Evolutionary conservation across 2,888 invertebrate species (phyloP).

Genomic region (Hypomecis punctinalis): DNA sequence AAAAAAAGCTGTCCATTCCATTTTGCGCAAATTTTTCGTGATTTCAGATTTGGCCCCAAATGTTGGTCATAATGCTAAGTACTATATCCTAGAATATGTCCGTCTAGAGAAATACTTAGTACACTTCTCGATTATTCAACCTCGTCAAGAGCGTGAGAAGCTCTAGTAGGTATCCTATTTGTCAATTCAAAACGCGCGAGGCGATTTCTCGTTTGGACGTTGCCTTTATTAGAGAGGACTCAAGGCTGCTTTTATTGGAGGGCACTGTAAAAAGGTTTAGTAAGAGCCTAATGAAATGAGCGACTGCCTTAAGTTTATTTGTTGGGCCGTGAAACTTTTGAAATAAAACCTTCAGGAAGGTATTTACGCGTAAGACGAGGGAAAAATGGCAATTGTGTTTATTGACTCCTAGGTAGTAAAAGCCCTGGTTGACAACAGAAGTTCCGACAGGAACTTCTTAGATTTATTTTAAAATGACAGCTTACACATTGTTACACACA

Average conservation of each 20-base stretch:
- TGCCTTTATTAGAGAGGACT: conserved; percentile 26
- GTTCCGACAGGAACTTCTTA: no score
- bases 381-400: conserved; percentile 7
- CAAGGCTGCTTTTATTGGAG: conserved; percentile 26
- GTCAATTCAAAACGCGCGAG: conserved; percentile 13
- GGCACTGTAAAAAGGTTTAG: conserved; percentile 30
- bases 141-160: neutral
- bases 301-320: conserved; percentile 32
- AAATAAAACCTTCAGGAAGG: conserved; percentile 16
- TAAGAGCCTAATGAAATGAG: conserved; percentile 26
- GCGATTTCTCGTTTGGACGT: conserved; percentile 23
- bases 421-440: neutral
- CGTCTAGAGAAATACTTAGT: no score
- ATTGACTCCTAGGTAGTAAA: neutral
- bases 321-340: conserved; percentile 31
- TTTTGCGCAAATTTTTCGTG: no score
- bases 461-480: no score
- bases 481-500: no score
- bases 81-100: no score
- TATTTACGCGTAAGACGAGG: neutral
- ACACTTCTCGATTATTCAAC: no score
- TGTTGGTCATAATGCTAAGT: no score
- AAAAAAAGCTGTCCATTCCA: no score
- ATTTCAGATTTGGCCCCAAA: no score
- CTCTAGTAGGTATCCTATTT: conserved; percentile 15